Evolutionary conservation across 2,113 vertebrate species (phyloP), one percentile per base, ranked within the genome.

Genomic region (Gymnogyps californianus): DNA sequence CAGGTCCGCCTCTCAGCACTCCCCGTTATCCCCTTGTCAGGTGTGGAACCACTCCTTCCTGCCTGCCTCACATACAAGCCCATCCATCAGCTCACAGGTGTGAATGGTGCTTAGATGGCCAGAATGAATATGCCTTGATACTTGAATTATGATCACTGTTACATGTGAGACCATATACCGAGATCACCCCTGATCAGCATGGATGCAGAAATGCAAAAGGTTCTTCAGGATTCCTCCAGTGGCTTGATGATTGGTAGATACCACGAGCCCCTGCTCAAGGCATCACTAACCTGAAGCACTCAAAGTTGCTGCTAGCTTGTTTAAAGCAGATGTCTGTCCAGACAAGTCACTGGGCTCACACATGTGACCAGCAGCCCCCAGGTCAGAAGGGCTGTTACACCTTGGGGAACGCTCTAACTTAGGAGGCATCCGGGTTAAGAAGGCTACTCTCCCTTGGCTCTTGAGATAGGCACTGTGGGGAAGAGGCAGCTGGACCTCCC

Each of bases 1-100:
- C 29, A 55, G 31, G 22, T 84, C 44, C 24, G 75, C 20, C n/a
- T 84, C 25, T 65, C 26, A 49, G 40, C 11, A 51, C 5, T 32
- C 18, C 17, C 38, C 1, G 0, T 86, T 65, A 47, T 22, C 55
- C 13, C 36, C 67, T 32, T 71, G 38, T 32, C 75, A 87, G 36
- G 13, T 16, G 5, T 42, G 24, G 76, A 71, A 32, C 31, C 9
- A 6, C 20, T 54, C 42, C 15, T 89, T n/a, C 52, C 22, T 57
- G 36, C 31, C 46, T 81, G 36, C 31, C 49, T 44, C 28, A 46
- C 0, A 0, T 6, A 64, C 0, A 0, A 83, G 54, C 47, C n/a
- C 22, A 51, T 26, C 28, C 34, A 21, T 57, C 67, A 55, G 8
- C 52, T 75, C 18, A 32, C 4, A 4, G 1, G 2, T 31, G 25